Base-by-base conservation (phyloP, 2,797 vertebrate species). In the Onychomys torridus region DNA sequence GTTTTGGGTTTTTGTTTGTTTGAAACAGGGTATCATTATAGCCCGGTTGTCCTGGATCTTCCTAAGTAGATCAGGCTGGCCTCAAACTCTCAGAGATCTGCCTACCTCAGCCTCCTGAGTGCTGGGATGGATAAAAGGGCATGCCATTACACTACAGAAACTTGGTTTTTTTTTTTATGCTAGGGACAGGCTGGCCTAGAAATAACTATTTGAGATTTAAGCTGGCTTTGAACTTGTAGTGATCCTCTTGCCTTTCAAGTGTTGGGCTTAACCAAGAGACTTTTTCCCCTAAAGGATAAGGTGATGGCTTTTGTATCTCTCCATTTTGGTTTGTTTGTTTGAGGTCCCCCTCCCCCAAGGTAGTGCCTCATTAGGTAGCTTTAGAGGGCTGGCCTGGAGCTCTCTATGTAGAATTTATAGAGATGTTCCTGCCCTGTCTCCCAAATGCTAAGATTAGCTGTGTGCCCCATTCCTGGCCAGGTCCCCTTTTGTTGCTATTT, bases 401-500 rank as follows among this genome's bases (percentile, higher is more conserved):
- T 78, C 29, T 52, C 16, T 52, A 52, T 52, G 21, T 78, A 34
- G 4, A 61, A 40, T 59, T 82, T 61, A 59, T 12, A 40, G 79
- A 61, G 79, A 83, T 83, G n/a, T 40, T 4, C 27, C 27, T 63
- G 37, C 29, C 46, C 67, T 87, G 49, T n/a, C n/a, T 87, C 34
- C 67, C 34, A 87, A 55, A 37, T 57, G 25, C 19, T n/a, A 46
- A 46, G 43, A 52, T 86, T 69, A 11, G 14, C 37, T 69, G 7
- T 49, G 32, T n/a, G 46, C 46, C 43, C 46, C 67, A 40, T 73
- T 13, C 25, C 67, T 55, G 9, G 52, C 67, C n/a, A 52, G 1
- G 71, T 67, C 34, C 16, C 71, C 77, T 84, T 94, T 89, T 75
- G 29, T 91, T 91, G 76, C 73, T 81, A 40, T 40, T 69, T 92